A percentile compares a stretch with the other conserved stretches of the same genome.
These are phyloP conservation scores for Neodiprion virginianus DNA, from an alignment of 1,140 invertebrate genomes.

Conservation along the genomic window DNA sequence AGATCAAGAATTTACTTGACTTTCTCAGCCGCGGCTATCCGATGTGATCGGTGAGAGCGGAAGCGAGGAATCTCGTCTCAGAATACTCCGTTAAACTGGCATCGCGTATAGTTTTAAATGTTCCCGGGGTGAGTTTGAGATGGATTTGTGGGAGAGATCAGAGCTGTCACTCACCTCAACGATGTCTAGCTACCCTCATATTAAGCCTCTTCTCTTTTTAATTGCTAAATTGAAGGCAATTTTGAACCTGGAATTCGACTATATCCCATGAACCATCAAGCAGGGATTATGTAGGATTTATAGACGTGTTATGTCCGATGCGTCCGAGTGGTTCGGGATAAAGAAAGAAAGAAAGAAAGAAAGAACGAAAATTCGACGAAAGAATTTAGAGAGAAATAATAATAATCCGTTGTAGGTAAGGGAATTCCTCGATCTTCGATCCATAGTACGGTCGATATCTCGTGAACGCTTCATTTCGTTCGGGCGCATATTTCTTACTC, in stretches of 20 bases:
- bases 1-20: too few relatives aligned
- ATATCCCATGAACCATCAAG: conserved; percentile 24
- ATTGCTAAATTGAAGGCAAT: conserved; percentile 63
- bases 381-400: background rate
- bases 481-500: background rate
- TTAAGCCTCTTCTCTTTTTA: conserved; percentile 58
- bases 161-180: conserved; percentile 58
- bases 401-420: background rate
- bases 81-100: too few relatives aligned
- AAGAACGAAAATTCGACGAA: conserved; percentile 4
- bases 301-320: conserved; percentile 34
- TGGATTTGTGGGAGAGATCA: conserved; percentile 53
- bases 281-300: conserved; percentile 49
- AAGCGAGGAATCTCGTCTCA: too few relatives aligned
- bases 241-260: conserved; percentile 54
- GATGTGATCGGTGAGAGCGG: too few relatives aligned
- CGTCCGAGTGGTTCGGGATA: background rate
- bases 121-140: background rate
- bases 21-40: too few relatives aligned
- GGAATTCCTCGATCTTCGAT: background rate
- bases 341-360: conserved; percentile 7
- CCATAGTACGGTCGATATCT: conserved; percentile 1
- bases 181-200: conserved; percentile 59
- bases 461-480: conserved; percentile 22
- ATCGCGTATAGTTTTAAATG: too few relatives aligned